phyloP scores from a whole-genome alignment of 2,113 vertebrate species.

The Podiceps cristatus region DNA sequence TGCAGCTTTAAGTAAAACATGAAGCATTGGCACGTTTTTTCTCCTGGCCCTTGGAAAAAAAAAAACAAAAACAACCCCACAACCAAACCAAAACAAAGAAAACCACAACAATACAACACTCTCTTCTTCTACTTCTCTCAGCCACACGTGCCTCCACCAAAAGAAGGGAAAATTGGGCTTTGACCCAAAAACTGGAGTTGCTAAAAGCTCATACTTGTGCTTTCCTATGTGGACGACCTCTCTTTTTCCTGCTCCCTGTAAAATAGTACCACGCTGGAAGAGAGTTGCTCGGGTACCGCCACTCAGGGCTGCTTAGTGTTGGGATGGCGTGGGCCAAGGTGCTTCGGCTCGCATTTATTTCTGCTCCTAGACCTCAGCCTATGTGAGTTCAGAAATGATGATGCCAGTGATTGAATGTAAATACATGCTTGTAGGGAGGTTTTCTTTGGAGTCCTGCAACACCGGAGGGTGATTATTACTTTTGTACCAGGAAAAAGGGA shows the following conservation, averaged over 20 bases:
- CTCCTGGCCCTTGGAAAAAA: background rate
- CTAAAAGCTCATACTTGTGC: background rate
- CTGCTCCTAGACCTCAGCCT: background rate
- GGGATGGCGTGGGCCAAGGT: background rate
- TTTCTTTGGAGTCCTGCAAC: background rate
- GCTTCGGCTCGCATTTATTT: background rate
- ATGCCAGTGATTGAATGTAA: background rate
- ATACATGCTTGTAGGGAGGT: background rate
- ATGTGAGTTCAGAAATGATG: background rate
- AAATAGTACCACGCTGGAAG: background rate
- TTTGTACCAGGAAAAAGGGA: background rate
- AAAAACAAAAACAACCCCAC: too few relatives aligned
- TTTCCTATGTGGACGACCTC: background rate
- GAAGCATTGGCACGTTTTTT: constrained; percentile 43
- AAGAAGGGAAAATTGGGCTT: background rate
- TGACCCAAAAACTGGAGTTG: constrained; percentile 17
- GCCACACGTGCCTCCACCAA: background rate
- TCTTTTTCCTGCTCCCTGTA: background rate
- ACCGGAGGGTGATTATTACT: background rate
- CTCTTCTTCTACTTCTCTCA: background rate
- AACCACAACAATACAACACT: background rate
- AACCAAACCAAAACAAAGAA: too few relatives aligned
- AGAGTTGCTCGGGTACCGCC: background rate
- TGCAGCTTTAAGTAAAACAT: constrained; percentile 72
- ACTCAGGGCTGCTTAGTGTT: background rate